Evolutionary conservation across 2,888 invertebrate genomes (phyloP).

Genomic region (Caenorhabditis macrosperma): DNA sequence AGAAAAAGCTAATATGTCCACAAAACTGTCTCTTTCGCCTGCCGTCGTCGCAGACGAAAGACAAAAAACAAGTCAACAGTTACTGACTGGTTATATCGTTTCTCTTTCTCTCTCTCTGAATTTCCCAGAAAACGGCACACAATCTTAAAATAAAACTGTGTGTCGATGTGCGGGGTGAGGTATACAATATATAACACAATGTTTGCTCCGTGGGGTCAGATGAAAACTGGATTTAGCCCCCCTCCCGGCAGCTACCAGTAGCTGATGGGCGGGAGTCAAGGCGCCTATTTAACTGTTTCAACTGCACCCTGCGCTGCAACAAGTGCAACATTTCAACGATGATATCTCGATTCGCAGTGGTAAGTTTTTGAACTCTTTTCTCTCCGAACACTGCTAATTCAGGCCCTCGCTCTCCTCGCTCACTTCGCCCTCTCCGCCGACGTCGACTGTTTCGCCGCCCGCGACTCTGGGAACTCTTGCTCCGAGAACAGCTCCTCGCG

Average conservation of each 20-base stretch:
- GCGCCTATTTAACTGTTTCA: conserved; percentile 23
- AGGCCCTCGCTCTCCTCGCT: conserved; percentile 9
- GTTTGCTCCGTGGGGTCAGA: conserved; percentile 54
- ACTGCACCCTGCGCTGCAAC: too few species aligned
- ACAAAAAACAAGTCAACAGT: conserved; percentile 47
- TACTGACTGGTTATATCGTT: not conserved
- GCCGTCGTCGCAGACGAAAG: not conserved
- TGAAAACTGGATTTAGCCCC: conserved; percentile 38
- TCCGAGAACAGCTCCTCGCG: conserved; percentile 33
- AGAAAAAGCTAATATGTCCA: not conserved
- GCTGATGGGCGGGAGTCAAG: conserved; percentile 14
- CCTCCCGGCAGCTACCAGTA: conserved; percentile 30
- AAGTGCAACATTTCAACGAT: conserved; percentile 42
- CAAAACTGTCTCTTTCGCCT: not conserved
- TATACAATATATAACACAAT: conserved; percentile 51
- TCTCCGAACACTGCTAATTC: not conserved
- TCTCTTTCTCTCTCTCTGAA: not conserved
- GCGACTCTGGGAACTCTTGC: conserved; percentile 42
- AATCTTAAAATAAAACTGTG: conserved; percentile 50
- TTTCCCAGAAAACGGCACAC: conserved; percentile 44
- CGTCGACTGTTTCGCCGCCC: conserved; percentile 33
- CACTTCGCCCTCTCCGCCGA: not conserved
- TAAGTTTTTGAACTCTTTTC: conserved; percentile 1
- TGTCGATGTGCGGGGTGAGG: conserved; percentile 21
- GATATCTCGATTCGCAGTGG: conserved; percentile 8